Conservation (phyloP, 2,113 vertebrate genomes). For the Aphyosemion australe region DNA sequence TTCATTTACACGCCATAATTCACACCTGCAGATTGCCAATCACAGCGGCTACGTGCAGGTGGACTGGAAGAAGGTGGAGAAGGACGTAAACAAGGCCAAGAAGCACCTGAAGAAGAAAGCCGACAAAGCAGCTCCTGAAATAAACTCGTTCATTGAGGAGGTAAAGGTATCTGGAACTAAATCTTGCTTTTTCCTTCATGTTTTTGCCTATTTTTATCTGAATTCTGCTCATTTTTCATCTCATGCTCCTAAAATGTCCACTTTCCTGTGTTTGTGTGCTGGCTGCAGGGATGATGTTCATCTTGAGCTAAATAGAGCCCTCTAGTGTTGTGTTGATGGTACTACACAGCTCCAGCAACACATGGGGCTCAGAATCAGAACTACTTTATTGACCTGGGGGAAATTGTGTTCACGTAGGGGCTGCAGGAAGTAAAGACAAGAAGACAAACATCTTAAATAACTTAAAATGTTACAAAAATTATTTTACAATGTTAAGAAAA, state of each 20-base stretch:
- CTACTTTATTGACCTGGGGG: too few species aligned
- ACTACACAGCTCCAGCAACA: slow-evolving; percentile 19
- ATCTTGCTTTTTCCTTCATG: slow-evolving; percentile 26
- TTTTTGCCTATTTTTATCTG: neutral
- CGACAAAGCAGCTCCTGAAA: slow-evolving; percentile 94
- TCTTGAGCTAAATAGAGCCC: slow-evolving; percentile 31
- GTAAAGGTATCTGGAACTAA: slow-evolving; percentile 79
- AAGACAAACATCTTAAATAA: too few species aligned
- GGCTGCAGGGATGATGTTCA: neutral
- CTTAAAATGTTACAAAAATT: too few species aligned
- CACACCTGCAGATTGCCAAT: slow-evolving; percentile 87
- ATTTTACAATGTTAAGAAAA: too few species aligned
- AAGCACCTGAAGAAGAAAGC: slow-evolving; percentile 95
- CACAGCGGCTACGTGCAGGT: slow-evolving; percentile 97
- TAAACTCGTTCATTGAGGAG: slow-evolving; percentile 95
- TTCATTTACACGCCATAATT: too few species aligned
- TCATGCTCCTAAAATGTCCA: neutral
- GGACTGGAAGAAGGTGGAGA: slow-evolving; percentile 98
- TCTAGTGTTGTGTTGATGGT: slow-evolving; percentile 34
- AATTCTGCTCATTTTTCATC: neutral
- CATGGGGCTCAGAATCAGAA: neutral
- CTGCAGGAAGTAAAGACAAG: too few species aligned
- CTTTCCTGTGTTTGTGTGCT: neutral
- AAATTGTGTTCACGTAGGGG: too few species aligned
- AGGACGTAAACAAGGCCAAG: slow-evolving; percentile 98